phyloP scores from a whole-genome alignment of 2,797 vertebrate genomes.

The Pseudochromis fuscus region DNA sequence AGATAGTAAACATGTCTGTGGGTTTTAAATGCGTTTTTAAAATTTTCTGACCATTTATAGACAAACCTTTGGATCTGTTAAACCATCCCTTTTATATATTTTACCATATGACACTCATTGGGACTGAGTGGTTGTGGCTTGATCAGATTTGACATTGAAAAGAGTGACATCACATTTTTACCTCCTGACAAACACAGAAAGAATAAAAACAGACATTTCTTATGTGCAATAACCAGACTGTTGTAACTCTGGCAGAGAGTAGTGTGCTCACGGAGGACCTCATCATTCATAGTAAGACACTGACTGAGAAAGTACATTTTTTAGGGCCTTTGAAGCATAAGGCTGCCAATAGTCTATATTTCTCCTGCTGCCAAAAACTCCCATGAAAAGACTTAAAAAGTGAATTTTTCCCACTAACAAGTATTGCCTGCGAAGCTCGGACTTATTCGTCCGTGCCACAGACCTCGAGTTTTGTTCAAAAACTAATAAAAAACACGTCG shows the following conservation, averaged over 20 bases:
- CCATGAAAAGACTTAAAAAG: background rate
- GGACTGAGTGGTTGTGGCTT: background rate
- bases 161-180: background rate
- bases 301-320: background rate
- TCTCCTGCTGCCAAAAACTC: background rate
- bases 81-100: background rate
- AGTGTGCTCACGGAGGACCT: constrained; percentile 3
- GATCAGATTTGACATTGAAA: constrained; percentile 9
- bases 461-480: background rate
- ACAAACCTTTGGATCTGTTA: background rate
- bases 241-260: background rate
- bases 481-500: background rate
- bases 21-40: background rate
- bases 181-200: background rate
- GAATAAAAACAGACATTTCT: background rate
- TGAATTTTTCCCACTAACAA: background rate
- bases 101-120: background rate
- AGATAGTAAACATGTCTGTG: background rate
- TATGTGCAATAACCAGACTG: background rate
- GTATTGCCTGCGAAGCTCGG: background rate
- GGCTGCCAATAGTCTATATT: background rate
- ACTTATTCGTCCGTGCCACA: background rate
- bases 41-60: background rate
- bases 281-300: background rate
- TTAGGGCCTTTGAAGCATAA: background rate